Evolutionary conservation across 2,888 invertebrate genomes (phyloP).

Genomic region (Mythimna ferrago): DNA sequence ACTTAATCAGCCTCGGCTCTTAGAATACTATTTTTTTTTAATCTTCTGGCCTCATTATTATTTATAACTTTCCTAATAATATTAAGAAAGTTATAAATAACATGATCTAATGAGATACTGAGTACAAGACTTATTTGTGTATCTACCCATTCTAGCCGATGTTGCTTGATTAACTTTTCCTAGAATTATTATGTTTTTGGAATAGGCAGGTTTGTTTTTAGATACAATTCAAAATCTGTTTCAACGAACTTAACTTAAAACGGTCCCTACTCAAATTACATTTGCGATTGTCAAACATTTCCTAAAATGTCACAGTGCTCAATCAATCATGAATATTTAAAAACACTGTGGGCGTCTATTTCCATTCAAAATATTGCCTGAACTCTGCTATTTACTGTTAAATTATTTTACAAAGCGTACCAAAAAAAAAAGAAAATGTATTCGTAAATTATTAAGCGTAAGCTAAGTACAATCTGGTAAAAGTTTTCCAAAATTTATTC

Average conservation of each 20-base stretch:
- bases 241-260: not conserved
- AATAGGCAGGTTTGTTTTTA: not conserved
- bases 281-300: conserved; percentile 27
- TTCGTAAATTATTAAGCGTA: conserved; percentile 39
- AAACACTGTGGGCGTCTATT: conserved; percentile 15
- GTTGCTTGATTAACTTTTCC: no score
- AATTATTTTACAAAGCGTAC: not conserved
- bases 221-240: not conserved
- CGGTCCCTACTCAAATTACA: conserved; percentile 29
- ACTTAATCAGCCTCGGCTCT: no score
- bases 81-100: not conserved
- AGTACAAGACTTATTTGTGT: not conserved
- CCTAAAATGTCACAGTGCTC: conserved; percentile 25
- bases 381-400: not conserved
- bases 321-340: conserved; percentile 46
- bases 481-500: conserved; percentile 56
- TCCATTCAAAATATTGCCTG: conserved; percentile 10
- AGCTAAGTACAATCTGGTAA: conserved; percentile 35
- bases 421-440: conserved; percentile 32
- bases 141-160: not conserved
- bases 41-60: not conserved
- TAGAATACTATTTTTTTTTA: not conserved
- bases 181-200: not conserved
- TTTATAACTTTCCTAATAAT: not conserved
- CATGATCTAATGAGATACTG: not conserved